A percentile compares a stretch with the other conserved stretches of the same genome.
Evolutionary conservation across 2,888 invertebrate species (phyloP).

Genomic region (Acleris cristana): DNA sequence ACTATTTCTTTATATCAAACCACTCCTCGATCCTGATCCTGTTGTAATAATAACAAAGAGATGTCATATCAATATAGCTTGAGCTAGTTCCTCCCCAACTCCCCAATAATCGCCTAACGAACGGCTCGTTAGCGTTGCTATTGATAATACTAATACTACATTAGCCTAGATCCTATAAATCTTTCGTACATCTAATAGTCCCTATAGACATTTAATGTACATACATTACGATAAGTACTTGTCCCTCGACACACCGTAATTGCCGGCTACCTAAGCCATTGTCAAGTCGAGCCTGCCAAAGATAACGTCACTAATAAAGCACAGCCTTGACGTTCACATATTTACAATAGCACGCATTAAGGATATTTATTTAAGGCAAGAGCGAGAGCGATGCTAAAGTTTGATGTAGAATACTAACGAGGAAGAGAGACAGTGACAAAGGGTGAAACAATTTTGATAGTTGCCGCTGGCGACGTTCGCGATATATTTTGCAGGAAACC

Average conservation of each 20-base stretch:
- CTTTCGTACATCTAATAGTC: neutral
- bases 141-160: too few species aligned
- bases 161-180: neutral
- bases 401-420: neutral
- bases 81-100: too few species aligned
- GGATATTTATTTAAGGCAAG: neutral
- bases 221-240: neutral
- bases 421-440: neutral
- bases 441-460: neutral
- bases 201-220: neutral
- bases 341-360: constrained; percentile 6
- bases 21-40: too few species aligned
- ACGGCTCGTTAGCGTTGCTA: too few species aligned
- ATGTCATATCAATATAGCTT: too few species aligned
- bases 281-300: constrained; percentile 21
- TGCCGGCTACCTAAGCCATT: constrained; percentile 20
- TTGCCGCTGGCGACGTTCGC: neutral
- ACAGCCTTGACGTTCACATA: neutral
- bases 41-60: too few species aligned
- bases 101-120: too few species aligned
- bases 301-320: constrained; percentile 15
- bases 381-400: neutral
- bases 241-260: neutral
- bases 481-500: too few species aligned
- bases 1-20: too few species aligned